Evolutionary conservation across 92 coral and sea anemone species (phyloP).

Genomic region (Siderastrea radians): DNA sequence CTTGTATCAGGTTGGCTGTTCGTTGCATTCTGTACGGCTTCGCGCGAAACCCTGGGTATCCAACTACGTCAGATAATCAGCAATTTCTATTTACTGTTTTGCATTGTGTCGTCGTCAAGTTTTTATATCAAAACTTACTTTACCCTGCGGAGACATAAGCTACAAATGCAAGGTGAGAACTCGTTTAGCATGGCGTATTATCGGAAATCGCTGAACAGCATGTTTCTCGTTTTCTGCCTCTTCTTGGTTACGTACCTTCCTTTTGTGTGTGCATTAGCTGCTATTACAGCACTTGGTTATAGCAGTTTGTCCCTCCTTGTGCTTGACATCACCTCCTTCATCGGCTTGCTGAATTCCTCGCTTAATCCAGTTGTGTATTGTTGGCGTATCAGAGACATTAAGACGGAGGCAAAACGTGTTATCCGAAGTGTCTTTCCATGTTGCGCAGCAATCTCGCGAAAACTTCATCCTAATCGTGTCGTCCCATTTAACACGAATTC

Average conservation of each 20-base stretch:
- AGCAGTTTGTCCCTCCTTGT: not conserved
- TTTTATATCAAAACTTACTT: not conserved
- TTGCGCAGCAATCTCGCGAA: not conserved
- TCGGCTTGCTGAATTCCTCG: not conserved
- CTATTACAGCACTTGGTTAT: not conserved
- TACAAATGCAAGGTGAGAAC: not conserved
- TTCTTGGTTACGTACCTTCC: not conserved
- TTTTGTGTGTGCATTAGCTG: not conserved
- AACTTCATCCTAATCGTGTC: not conserved
- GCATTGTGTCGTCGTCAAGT: not conserved
- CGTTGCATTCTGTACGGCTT: not conserved
- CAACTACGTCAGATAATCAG: not conserved
- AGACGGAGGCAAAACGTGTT: not conserved
- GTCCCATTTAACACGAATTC: not conserved
- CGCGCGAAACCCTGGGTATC: not conserved
- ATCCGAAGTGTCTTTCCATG: not conserved
- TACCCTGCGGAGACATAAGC: not conserved
- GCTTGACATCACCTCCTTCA: not conserved
- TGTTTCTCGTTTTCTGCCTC: conserved; percentile 2
- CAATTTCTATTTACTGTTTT: not conserved
- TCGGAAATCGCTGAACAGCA: conserved; percentile 12
- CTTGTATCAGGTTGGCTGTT: not conserved
- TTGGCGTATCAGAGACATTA: not conserved
- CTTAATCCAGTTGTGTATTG: conserved; percentile 4
- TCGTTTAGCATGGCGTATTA: not conserved